Evolutionary conservation across 2,113 vertebrate genomes (phyloP).

Genomic region (Alethe diademata): DNA sequence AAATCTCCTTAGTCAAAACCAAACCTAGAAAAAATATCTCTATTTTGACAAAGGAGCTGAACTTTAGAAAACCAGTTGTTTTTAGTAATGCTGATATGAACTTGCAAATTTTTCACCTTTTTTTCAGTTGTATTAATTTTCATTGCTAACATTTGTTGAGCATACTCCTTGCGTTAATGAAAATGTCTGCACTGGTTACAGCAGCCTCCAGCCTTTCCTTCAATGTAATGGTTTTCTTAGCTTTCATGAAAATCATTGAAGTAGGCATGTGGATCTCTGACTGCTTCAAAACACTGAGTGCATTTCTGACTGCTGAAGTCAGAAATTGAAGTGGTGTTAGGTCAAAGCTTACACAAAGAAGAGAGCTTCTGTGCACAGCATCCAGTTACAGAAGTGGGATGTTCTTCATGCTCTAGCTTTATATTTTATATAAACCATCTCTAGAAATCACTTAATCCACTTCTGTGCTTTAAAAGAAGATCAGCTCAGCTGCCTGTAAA

Average conservation of each 20-base stretch:
- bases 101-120: background rate
- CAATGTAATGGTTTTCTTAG: background rate
- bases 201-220: background rate
- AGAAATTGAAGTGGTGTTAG: rapidly evolving
- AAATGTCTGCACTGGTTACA: background rate
- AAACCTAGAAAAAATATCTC: background rate
- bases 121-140: background rate
- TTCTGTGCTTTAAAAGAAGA: background rate
- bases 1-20: background rate
- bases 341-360: background rate
- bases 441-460: background rate
- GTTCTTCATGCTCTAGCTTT: background rate
- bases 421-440: background rate
- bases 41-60: background rate
- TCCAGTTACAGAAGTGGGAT: background rate
- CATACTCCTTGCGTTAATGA: background rate
- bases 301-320: background rate
- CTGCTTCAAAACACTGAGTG: background rate
- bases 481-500: background rate
- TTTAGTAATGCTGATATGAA: background rate
- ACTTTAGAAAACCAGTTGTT: background rate
- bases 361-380: background rate
- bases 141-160: background rate
- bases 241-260: background rate
- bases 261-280: background rate